Percentiles rank a stretch among this genome's conserved stretches.
Evolutionary conservation across 92 coral and sea anemone genomes (phyloP).

Genomic region (Epizoanthus scotinus): DNA sequence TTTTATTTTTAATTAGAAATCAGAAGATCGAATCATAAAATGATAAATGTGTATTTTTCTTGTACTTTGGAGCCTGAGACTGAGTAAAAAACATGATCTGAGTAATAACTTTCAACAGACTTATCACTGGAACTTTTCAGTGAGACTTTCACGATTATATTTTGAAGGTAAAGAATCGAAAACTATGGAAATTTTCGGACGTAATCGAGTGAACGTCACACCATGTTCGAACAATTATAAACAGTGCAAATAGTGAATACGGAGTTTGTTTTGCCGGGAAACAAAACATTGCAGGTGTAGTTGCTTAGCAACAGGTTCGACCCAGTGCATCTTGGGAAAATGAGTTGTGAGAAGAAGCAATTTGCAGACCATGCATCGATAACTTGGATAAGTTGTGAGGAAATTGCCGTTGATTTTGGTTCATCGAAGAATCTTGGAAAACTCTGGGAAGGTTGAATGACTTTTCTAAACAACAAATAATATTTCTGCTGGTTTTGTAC

Average conservation of each 20-base stretch:
- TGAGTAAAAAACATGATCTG: too few species aligned
- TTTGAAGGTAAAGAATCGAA: neutral
- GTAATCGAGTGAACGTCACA: conserved; percentile 6
- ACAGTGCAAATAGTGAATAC: too few species aligned
- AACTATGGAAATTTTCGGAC: too few species aligned
- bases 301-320: conserved; percentile 16
- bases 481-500: neutral
- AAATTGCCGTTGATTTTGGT: neutral
- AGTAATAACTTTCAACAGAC: too few species aligned
- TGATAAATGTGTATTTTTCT: neutral
- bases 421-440: neutral
- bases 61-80: neutral
- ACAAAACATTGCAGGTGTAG: conserved; percentile 13
- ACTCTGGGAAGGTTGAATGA: neutral
- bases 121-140: neutral
- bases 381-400: neutral
- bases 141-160: neutral
- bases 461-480: neutral
- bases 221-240: neutral
- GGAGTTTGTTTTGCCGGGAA: conserved; percentile 18
- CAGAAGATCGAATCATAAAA: too few species aligned
- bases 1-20: neutral
- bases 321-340: conserved; percentile 37
- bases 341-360: neutral
- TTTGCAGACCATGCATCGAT: neutral